Evolutionary conservation across 2,888 invertebrate genomes (phyloP), one percentile per base, ranked within the genome.

Genomic region (Plebejus argus): DNA sequence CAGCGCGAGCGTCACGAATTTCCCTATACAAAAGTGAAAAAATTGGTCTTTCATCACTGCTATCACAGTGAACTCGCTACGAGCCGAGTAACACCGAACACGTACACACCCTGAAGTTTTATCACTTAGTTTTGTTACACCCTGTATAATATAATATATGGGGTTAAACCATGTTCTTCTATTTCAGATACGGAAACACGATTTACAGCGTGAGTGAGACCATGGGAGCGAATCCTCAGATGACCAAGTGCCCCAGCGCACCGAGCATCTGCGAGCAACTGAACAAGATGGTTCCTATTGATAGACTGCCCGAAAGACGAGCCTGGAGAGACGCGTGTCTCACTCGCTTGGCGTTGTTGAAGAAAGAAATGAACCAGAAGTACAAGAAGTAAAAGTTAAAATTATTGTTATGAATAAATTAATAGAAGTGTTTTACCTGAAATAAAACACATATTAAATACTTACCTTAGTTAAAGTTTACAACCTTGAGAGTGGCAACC

Each of bases 281-380:
- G 75, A 96, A 97, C 83, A 92, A 94, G 10, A 95, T 96, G 90
- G 96, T 97, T 39, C 97, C 98, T 0, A 81, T 98, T 49, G 96
- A 97, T 35, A 95, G 96, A 83, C 90, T 98, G 77, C 95, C 94
- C 77, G 96, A 97, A 79, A 92, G 98, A 80, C 95, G 98, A 39
- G 95, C 95, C 0, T 98, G 98, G 97, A 95, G 98, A 28, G 98
- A 98, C 86, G 95, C 96, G 53, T 97, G 97, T 81, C 94, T 98
- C 28, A 97, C 97, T 0, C 96, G 97, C 79, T 93, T 98, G 15
- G 96, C 98, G 35, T 91, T 96, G 78, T 92, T 98, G 78, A 98
- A 98, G 88, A 96, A 96, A 81, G 95, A 97, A 85, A 94, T 97
- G 89, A 95, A 95, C 78, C 86, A 89, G 72, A 88, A 87, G 70